Percentiles rank a stretch among this genome's conserved stretches.
Conservation (phyloP, 2,797 vertebrate species). For the Acrocephalus scirpaceus region DNA sequence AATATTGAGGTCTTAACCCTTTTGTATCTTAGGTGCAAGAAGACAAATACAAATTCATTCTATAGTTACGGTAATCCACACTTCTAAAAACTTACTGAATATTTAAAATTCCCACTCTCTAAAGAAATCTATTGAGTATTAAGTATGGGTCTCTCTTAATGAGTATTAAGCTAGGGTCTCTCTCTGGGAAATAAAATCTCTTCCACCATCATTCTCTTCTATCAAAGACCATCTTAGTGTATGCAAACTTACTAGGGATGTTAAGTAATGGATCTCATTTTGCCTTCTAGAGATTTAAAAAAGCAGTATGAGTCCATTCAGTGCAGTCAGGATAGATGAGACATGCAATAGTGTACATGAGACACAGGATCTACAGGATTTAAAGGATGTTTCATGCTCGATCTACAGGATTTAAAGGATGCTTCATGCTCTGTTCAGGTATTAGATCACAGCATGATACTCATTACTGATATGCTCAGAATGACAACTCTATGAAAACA, state of each 20-base stretch:
- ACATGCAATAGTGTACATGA: background rate
- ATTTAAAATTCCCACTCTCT: background rate
- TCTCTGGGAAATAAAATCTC: background rate
- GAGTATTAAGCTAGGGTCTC: background rate
- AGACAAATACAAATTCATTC: background rate
- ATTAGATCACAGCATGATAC: background rate
- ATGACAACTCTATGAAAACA: background rate
- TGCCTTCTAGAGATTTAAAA: background rate
- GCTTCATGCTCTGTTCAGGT: background rate
- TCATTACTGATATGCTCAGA: background rate
- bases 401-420: background rate
- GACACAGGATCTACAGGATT: background rate
- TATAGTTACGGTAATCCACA: background rate
- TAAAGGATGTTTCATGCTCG: too few relatives aligned
- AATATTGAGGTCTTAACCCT: slow-evolving; percentile 35
- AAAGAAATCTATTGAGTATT: background rate
- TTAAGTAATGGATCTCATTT: background rate
- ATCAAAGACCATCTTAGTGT: background rate
- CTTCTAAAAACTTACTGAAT: background rate
- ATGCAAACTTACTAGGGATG: background rate
- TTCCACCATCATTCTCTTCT: background rate
- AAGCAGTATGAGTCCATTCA: background rate
- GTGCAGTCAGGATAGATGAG: background rate
- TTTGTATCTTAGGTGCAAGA: background rate
- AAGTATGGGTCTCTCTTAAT: too few relatives aligned